phyloP scores from a whole-genome alignment of 2,888 invertebrate species.

The Teleiodes luculella region DNA sequence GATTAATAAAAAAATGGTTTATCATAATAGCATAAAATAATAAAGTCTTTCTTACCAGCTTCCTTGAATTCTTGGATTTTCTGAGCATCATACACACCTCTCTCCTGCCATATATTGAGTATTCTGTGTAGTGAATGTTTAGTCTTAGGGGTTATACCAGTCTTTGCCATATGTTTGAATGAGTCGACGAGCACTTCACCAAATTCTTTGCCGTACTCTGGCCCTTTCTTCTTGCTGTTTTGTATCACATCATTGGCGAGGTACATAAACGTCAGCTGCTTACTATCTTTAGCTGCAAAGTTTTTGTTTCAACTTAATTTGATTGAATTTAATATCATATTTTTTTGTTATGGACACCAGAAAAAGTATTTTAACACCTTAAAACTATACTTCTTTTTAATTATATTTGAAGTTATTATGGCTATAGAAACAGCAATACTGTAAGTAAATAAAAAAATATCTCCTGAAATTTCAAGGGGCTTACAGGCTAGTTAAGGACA shows the following conservation, averaged over 20 bases:
- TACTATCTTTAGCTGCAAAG: conserved; percentile 85
- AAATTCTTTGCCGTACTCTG: conserved; percentile 95
- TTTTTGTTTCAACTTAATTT: neutral
- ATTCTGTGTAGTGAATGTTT: conserved; percentile 88
- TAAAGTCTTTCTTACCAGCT: conserved; percentile 58
- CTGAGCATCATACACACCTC: conserved; percentile 90
- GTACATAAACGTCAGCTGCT: conserved; percentile 97
- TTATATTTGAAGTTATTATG: no score
- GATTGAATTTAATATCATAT: neutral
- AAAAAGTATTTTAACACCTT: no score
- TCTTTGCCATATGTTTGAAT: conserved; percentile 89
- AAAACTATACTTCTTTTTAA: no score
- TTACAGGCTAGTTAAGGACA: no score
- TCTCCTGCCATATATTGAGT: conserved; percentile 94
- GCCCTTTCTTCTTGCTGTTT: conserved; percentile 98
- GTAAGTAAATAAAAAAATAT: no score
- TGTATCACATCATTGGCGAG: conserved; percentile 99
- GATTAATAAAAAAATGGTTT: no score
- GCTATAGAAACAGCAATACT: no score
- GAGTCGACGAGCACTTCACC: conserved; percentile 88
- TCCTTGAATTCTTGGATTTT: conserved; percentile 89
- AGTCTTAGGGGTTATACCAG: conserved; percentile 88
- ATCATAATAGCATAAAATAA: no score
- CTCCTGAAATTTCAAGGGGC: no score
- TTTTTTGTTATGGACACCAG: no score